Evolutionary conservation across 2,888 invertebrate genomes (phyloP).

Genomic region (Tipula lateralis): DNA sequence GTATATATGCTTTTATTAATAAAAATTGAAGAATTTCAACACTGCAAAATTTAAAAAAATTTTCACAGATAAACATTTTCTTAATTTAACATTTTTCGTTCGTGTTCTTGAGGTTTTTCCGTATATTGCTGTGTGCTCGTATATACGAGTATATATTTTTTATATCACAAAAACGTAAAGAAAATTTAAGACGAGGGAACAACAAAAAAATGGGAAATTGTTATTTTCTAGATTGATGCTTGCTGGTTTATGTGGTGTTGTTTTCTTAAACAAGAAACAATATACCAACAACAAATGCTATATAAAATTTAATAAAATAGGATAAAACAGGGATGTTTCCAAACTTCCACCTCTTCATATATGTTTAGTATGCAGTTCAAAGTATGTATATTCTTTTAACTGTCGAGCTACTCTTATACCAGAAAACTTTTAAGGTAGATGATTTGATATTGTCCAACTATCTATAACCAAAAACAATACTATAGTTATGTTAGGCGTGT

Average conservation of each 20-base stretch:
- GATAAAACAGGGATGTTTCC: too few relatives aligned
- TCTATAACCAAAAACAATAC: too few relatives aligned
- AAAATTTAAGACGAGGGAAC: neutral
- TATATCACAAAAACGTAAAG: neutral
- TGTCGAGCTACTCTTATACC: too few relatives aligned
- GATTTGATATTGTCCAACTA: too few relatives aligned
- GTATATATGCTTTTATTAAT: neutral
- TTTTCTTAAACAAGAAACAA: neutral
- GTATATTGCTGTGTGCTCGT: neutral
- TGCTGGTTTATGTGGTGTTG: neutral
- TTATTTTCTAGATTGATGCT: conserved; percentile 11
- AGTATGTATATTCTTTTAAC: too few relatives aligned
- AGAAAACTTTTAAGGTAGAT: too few relatives aligned
- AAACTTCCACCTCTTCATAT: too few relatives aligned
- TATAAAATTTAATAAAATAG: neutral
- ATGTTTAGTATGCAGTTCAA: too few relatives aligned
- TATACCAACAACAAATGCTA: neutral
- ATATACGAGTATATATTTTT: neutral
- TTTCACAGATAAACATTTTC: neutral
- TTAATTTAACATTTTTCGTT: neutral
- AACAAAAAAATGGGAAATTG: neutral
- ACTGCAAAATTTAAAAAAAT: neutral
- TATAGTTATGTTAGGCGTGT: too few relatives aligned
- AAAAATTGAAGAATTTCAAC: neutral
- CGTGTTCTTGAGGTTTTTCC: neutral